Conservation (phyloP, 2,888 invertebrate genomes). For the Herminia tarsipennalis region DNA sequence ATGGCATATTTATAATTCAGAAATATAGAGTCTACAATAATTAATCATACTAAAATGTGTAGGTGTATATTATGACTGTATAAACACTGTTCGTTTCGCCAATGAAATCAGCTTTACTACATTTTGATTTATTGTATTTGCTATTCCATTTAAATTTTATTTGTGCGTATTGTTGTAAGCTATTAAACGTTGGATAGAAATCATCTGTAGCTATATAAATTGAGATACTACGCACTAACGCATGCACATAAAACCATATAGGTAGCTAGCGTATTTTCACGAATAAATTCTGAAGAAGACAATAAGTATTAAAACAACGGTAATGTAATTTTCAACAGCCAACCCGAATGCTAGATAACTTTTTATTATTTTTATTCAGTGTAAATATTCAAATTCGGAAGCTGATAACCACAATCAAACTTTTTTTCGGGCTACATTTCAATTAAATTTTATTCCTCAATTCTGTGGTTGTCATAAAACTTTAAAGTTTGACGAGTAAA, state of each 20-base stretch:
- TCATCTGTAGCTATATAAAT: too few species aligned
- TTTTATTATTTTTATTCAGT: conserved; percentile 58
- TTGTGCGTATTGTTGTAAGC: too few species aligned
- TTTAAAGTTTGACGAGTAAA: conserved; percentile 85
- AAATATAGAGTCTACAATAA: too few species aligned
- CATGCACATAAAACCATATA: too few species aligned
- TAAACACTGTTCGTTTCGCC: conserved; percentile 10
- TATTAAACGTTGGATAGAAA: too few species aligned
- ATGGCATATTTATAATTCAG: too few species aligned
- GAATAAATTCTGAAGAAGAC: too few species aligned
- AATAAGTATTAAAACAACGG: too few species aligned
- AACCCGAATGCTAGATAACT: background rate
- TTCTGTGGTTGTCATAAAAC: conserved; percentile 83
- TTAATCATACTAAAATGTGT: background rate
- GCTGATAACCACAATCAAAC: conserved; percentile 84
- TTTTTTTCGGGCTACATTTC: conserved; percentile 81
- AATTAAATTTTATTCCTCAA: conserved; percentile 85
- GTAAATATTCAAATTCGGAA: conserved; percentile 85
- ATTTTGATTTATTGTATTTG: conserved; percentile 37
- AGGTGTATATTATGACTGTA: conserved; percentile 6
- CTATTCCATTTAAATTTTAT: too few species aligned
- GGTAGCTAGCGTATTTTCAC: too few species aligned
- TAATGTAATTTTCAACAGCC: background rate
- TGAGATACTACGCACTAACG: too few species aligned
- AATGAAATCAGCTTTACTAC: conserved; percentile 32